Conservation (phyloP, 2,888 invertebrate species). For the Cephus pulcher region DNA sequence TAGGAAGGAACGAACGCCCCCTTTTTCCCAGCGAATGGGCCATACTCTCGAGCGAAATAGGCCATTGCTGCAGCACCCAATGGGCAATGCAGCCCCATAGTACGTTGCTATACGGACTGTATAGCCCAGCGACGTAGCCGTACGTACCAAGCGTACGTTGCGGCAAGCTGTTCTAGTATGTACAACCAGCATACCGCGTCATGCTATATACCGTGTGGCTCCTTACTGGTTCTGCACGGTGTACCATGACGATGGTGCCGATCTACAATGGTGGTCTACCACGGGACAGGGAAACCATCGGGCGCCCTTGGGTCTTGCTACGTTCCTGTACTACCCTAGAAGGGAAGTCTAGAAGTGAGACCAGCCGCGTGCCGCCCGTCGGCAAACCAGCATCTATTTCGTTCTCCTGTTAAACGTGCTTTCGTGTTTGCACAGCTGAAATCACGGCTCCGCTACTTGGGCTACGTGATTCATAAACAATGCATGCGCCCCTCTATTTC, state of each 20-base stretch:
- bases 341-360: slow-evolving; percentile 31
- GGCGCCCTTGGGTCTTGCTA: slow-evolving; percentile 9
- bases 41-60: slow-evolving; percentile 59
- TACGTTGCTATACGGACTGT: neutral
- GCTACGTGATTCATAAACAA: slow-evolving; percentile 59
- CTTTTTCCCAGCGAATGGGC: slow-evolving; percentile 53
- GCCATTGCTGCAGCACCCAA: slow-evolving; percentile 58
- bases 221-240: slow-evolving; percentile 17
- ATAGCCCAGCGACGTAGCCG: slow-evolving; percentile 23
- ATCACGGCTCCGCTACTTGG: slow-evolving; percentile 52
- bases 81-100: slow-evolving; percentile 49
- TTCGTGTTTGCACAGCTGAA: slow-evolving; percentile 45
- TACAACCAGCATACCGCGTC: neutral
- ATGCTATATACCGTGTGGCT: slow-evolving; percentile 6
- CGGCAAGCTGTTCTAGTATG: neutral
- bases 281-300: slow-evolving; percentile 2
- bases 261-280: slow-evolving; percentile 35
- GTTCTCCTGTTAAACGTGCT: slow-evolving; percentile 52
- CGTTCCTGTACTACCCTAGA: slow-evolving; percentile 23
- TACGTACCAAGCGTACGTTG: neutral
- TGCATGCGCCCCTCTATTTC: slow-evolving; percentile 31
- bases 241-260: slow-evolving; percentile 27
- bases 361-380: slow-evolving; percentile 43
- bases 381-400: slow-evolving; percentile 43
- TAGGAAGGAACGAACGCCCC: slow-evolving; percentile 37